Base-by-base conservation (phyloP, 2,113 vertebrate genomes). In the Prunella fulvescens region DNA sequence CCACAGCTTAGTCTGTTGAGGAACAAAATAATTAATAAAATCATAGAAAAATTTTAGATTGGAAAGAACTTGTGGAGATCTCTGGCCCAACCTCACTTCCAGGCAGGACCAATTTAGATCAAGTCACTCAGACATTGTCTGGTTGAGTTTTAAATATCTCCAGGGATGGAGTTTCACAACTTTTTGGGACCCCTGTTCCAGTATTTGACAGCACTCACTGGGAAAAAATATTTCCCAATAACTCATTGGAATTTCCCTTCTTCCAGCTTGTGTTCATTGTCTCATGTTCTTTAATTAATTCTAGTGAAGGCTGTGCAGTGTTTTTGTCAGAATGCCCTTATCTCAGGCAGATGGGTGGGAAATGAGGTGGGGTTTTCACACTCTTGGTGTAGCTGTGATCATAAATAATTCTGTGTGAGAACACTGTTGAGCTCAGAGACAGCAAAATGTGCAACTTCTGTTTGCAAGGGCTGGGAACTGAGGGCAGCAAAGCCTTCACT, bases 101-200 rank as follows among this genome's bases (percentile, higher is more conserved):
- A 48, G 29, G 54, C 40, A 72, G 62, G 58, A 16, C 20, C 16
- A 42, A 0, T 57, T 85, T 72, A 71, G 56, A 69, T 91, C 25
- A 50, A 26, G 40, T 88, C 48, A 10, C 35, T 92, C 50, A 73
- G 62, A 15, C 42, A 12, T 35, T 35, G 29, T 71, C 64, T 91
- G 56, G 9, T 73, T 80, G 45, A 80, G 50, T 50, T 73, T 86
- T 57, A 35, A 80, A 9, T 61, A 54, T 54, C 47, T 66, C 47
- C 24, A 77, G 35, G 54, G 67, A 73, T 58, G 67, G 60, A 83
- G 35, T 96, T 96, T 90, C 90, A 81, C 64, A 95, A 94, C 16
- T 54, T 82, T 17, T 67, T 25, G 35, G 29, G 78, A 65, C 58
- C 42, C 42, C 39, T 88, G 45, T 90, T 90, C 66, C 74, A 85